Evolutionary conservation across 1,140 invertebrate genomes (phyloP).

Genomic region (Streblospio benedicti): DNA sequence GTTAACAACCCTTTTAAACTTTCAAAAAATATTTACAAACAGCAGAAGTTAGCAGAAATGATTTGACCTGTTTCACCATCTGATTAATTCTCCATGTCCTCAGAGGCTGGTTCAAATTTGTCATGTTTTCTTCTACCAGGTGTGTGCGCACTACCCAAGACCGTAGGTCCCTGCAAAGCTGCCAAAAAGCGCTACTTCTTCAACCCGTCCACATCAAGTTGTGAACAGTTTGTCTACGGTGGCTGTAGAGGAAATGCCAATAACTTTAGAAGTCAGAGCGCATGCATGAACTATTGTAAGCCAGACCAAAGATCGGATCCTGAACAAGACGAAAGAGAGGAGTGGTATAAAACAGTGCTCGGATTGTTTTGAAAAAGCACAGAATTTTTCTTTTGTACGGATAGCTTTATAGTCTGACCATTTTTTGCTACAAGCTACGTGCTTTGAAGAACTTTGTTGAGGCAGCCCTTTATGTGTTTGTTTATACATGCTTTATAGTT

Average conservation of each 20-base stretch:
- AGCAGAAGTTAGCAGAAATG: too few species aligned
- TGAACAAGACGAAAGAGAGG: neutral
- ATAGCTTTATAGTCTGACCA: neutral
- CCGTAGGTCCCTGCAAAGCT: slow-evolving; percentile 5
- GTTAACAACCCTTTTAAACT: too few species aligned
- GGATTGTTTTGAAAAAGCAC: too few species aligned
- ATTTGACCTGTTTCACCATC: too few species aligned
- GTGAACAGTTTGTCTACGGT: slow-evolving; percentile 25
- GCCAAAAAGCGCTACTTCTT: slow-evolving; percentile 20
- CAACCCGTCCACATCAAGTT: slow-evolving; percentile 12
- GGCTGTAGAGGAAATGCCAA: slow-evolving; percentile 28
- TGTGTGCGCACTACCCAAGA: slow-evolving; percentile 2
- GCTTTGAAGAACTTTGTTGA: neutral
- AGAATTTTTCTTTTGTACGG: too few species aligned
- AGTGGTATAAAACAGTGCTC: slow-evolving; percentile 8
- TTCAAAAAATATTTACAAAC: too few species aligned
- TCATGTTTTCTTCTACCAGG: neutral
- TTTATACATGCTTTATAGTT: neutral
- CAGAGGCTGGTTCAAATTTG: neutral
- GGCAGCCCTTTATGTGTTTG: neutral
- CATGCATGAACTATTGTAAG: slow-evolving; percentile 5
- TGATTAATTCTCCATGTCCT: neutral
- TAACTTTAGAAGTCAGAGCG: slow-evolving; percentile 11
- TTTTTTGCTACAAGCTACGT: neutral
- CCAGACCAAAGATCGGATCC: too few species aligned